Conservation (phyloP, 2,113 vertebrate species). For the Campylomormyrus tamandua region DNA sequence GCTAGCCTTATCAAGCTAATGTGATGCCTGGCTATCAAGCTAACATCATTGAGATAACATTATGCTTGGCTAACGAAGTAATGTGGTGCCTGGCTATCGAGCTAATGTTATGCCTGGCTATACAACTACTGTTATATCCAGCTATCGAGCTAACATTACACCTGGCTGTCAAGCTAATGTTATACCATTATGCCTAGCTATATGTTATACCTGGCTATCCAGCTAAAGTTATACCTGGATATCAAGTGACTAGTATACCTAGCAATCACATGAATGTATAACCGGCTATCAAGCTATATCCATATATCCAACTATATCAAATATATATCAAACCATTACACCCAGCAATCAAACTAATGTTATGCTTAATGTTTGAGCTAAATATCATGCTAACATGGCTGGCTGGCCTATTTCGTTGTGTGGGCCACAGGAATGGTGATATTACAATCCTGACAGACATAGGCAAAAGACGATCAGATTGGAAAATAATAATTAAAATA, state of each 20-base stretch:
- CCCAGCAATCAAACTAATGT: not conserved
- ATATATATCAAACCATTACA: not conserved
- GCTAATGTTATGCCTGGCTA: not conserved
- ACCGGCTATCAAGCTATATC: not conserved
- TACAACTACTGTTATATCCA: not conserved
- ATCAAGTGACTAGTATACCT: not conserved
- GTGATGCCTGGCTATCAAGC: not conserved
- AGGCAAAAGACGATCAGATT: not conserved
- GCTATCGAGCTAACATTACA: not conserved
- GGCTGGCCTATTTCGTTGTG: not conserved
- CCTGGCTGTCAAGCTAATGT: not conserved
- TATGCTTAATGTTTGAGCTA: not conserved
- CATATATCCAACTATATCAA: not conserved
- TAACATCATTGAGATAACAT: not conserved
- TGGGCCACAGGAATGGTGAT: not conserved
- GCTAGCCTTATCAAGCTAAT: not conserved
- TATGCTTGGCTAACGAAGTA: not conserved
- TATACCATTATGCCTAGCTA: not conserved
- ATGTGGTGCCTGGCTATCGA: not conserved
- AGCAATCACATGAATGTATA: not conserved
- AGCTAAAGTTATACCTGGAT: not conserved
- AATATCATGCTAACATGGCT: not conserved
- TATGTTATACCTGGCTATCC: not conserved
- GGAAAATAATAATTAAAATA: slow-evolving; percentile 5
- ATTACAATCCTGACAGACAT: not conserved